Percentiles rank a stretch among this genome's conserved stretches.
Conservation (phyloP, 2,113 vertebrate species). For the Octodon degus region DNA sequence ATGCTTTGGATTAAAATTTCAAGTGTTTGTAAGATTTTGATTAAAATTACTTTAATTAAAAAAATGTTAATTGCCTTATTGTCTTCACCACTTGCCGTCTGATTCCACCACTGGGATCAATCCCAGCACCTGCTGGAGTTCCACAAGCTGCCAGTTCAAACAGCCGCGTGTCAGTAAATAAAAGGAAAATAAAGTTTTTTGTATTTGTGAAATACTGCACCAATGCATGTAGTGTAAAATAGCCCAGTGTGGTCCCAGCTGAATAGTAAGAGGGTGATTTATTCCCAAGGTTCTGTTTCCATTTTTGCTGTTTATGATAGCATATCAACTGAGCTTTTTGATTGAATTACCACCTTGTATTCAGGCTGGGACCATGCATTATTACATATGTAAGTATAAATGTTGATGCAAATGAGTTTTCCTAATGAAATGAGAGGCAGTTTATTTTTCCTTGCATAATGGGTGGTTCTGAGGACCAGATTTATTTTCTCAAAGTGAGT, state of each 20-base stretch:
- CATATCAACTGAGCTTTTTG: conserved; percentile 77
- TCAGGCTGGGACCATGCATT: conserved; percentile 78
- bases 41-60: conserved; percentile 74
- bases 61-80: conserved; percentile 69
- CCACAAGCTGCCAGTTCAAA: conserved; percentile 58
- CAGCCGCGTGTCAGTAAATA: conserved; percentile 81
- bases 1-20: conserved; percentile 73
- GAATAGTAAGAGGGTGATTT: conserved; percentile 75
- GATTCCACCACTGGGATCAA: conserved; percentile 62
- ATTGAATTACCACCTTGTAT: conserved; percentile 81
- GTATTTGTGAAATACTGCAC: conserved; percentile 74
- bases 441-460: conserved; percentile 77
- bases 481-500: conserved; percentile 74
- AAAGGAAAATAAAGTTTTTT: conserved; percentile 71
- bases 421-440: conserved; percentile 80
- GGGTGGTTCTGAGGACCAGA: conserved; percentile 66
- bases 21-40: conserved; percentile 73
- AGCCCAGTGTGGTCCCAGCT: conserved; percentile 69
- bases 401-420: conserved; percentile 79
- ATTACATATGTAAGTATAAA: conserved; percentile 83
- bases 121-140: conserved; percentile 62
- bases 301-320: conserved; percentile 79
- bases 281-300: conserved; percentile 75
- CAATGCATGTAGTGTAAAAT: conserved; percentile 67
- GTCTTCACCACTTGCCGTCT: conserved; percentile 3